Conservation (phyloP, 2,888 invertebrate species). For the Peribatodes rhomboidaria region DNA sequence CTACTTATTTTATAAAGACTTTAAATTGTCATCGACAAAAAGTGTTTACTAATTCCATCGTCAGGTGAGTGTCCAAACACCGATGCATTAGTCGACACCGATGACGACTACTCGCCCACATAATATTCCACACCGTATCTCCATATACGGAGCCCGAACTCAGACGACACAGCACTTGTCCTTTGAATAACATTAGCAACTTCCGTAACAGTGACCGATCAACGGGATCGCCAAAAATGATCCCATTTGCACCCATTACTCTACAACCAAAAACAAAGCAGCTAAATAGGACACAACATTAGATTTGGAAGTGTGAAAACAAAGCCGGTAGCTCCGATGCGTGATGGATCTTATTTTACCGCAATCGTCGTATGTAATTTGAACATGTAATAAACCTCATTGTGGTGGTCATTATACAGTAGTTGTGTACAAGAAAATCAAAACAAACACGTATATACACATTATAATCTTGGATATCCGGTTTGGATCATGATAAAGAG, state of each 20-base stretch:
- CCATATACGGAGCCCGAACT: constrained; percentile 67
- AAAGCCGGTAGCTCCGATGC: constrained; percentile 19
- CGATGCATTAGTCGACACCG: constrained; percentile 61
- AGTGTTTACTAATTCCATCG: constrained; percentile 40
- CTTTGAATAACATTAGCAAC: constrained; percentile 71
- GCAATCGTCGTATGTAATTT: constrained; percentile 41
- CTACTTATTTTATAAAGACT: constrained; percentile 7
- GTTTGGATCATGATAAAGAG: constrained; percentile 29
- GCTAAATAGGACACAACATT: constrained; percentile 19
- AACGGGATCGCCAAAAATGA: constrained; percentile 67
- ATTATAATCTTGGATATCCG: constrained; percentile 33
- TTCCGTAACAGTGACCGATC: constrained; percentile 67
- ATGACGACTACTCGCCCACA: constrained; percentile 74
- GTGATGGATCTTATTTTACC: constrained; percentile 30
- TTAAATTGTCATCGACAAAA: constrained; percentile 30
- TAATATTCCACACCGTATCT: constrained; percentile 52
- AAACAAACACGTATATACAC: constrained; percentile 36
- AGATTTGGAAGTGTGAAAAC: constrained; percentile 30
- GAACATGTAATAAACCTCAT: constrained; percentile 43
- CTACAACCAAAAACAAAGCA: constrained; percentile 23
- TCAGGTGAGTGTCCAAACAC: constrained; percentile 51
- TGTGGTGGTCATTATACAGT: constrained; percentile 30
- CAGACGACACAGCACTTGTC: constrained; percentile 58
- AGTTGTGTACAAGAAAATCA: constrained; percentile 22
- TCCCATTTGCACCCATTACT: constrained; percentile 50